Base-by-base conservation (phyloP, 2,113 vertebrate genomes). In the Mungos mungo region DNA sequence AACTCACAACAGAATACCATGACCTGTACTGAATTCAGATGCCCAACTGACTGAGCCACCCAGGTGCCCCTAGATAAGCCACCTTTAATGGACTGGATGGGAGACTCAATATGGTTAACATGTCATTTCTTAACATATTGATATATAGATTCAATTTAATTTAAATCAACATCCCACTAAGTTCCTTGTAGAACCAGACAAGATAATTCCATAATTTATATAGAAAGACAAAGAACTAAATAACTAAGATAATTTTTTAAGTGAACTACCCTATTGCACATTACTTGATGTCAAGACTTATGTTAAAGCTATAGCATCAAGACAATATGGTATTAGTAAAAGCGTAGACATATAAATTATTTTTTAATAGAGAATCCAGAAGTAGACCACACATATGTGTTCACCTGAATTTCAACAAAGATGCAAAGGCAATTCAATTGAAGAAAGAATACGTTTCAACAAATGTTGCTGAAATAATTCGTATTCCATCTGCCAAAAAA, bases 361-460 rank as follows among this genome's bases (percentile, higher is more conserved):
- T 13, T 15, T 57, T 45, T 81, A 77, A 7, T 25, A 79, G 29
- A 81, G 33, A 92, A 60, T 81, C 29, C 9, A 81, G 25, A 90
- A 95, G 12, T 38, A 95, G 47, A 57, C 63, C 29, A 83, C 52
- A 81, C 12, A 74, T 35, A 38, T 74, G 21, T 35, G 35, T 82
- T 90, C 66, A 86, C 21, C 66, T 74, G 35, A 81, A 81, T 95
- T 90, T 69, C n/a, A 79, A 68, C 45, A 95, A 92, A 85, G 12
- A 90, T 63, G 5, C 27, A 87, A 35, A 85, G 7, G 12, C 5
- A 83, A 68, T 88, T 88, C 69, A 76, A 84, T 6, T 71, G 16
- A 72, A 23, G 23, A 60, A 88, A 74, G 10, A 66, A 90, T n/a
- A n/a, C 83, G 41, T 95, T 72, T 80, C 45, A 86, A 95, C 19